Base-by-base conservation (phyloP, 2,888 invertebrate species). In the Leucozona laternaria region DNA sequence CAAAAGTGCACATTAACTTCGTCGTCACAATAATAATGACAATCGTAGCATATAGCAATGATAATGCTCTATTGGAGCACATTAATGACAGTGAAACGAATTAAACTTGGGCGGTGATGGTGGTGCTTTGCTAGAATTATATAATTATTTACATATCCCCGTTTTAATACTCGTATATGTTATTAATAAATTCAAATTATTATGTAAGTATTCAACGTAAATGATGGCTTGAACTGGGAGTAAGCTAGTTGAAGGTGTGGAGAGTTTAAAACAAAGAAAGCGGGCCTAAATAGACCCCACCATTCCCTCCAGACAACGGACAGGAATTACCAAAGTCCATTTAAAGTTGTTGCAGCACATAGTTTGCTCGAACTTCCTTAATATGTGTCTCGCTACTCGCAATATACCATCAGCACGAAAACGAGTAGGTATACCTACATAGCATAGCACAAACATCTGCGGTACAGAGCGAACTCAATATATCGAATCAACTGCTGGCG, bases 311-410 rank as follows among this genome's bases (percentile, higher is more conserved):
- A 48, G n/a, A 45, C 20, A 48, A 53, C 2, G 3, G 7, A 15
- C 7, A 45, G 17, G 17, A 25, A 25, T 53, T 22, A 0, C n/a
- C 7, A 13, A 45, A 58, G 37, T 31, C 28, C 50, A 50, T 48
- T 68, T n/a, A 13, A 6, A 20, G 64, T 64, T 22, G 48, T 48
- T 48, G 50, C 60, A 53, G 25, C 37, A 66, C 6, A 58, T n/a
- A 48, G 72, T 58, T 57, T 72, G 60, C 57, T 72, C n/a, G 76
- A 78, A 40, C 70, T 76, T 84, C 70, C 70, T 84, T 79, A 57
- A 80, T 76, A 76, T 79, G 79, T 79, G 71, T 79, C 62, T 40
- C 17, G 71, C 55, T 15, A 22, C n/a, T 22, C 28, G 31, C 31
- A 28, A 6, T 20, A 10, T 2, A 48, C 2, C n/a, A 7, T 8